A percentile compares a stretch with the other conserved stretches of the same genome.
Evolutionary conservation across 2,113 vertebrate species (phyloP).

Genomic region (Limnothrissa miodon): DNA sequence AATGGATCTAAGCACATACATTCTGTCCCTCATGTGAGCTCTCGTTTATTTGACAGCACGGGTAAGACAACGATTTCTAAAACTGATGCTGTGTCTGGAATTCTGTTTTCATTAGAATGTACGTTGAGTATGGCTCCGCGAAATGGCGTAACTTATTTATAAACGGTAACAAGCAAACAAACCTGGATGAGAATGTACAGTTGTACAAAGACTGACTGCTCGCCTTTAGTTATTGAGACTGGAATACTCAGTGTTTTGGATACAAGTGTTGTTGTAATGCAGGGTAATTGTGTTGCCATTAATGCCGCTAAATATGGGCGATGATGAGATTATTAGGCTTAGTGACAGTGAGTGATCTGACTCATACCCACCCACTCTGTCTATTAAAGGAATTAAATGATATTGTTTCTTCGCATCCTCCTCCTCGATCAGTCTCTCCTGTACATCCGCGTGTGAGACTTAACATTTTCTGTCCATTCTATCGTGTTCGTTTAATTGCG

Average conservation of each 20-base stretch:
- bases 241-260: neutral
- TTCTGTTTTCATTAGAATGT: neutral
- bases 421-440: neutral
- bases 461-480: neutral
- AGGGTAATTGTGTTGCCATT: neutral
- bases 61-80: neutral
- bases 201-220: neutral
- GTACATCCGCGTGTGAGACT: neutral
- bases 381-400: constrained; percentile 1
- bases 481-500: neutral
- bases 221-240: neutral
- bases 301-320: constrained; percentile 5
- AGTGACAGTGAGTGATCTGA: constrained; percentile 12
- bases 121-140: neutral
- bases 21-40: constrained; percentile 27
- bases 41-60: constrained; percentile 32
- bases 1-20: constrained; percentile 27
- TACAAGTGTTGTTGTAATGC: neutral
- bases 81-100: constrained; percentile 14
- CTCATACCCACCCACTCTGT: neutral
- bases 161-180: constrained; percentile 13
- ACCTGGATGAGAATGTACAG: constrained; percentile 10
- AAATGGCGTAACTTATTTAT: constrained; percentile 17
- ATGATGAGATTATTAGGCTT: constrained; percentile 7
- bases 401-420: neutral